These are phyloP conservation scores for Gnatocerus cornutus DNA, from an alignment of 2,888 invertebrate species.

Conservation along the genomic window DNA sequence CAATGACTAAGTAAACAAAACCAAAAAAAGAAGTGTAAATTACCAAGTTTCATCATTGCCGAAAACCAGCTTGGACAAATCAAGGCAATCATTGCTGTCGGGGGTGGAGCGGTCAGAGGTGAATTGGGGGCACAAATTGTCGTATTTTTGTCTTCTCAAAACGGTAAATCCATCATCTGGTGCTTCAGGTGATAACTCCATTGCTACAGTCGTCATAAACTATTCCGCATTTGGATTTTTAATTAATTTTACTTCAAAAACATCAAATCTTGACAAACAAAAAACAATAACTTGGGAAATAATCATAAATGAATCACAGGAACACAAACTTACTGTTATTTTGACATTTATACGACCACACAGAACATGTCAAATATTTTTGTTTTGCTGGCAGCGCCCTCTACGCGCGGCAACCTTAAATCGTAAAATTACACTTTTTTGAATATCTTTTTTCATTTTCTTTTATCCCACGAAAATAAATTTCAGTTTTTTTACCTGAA, in stretches of 20 bases:
- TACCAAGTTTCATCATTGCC: slow-evolving; percentile 77
- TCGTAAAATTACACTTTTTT: no score
- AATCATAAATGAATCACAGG: slow-evolving; percentile 24
- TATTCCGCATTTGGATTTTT: slow-evolving; percentile 14
- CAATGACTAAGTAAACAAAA: background rate
- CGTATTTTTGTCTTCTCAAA: slow-evolving; percentile 11
- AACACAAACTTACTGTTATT: slow-evolving; percentile 40
- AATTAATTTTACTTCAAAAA: slow-evolving; percentile 1
- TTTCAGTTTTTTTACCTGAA: no score
- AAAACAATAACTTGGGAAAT: slow-evolving; percentile 26
- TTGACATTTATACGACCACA: slow-evolving; percentile 26
- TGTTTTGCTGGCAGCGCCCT: background rate
- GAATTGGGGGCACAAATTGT: slow-evolving; percentile 12
- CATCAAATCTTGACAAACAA: slow-evolving; percentile 20
- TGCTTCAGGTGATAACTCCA: slow-evolving; percentile 37
- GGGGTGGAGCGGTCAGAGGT: slow-evolving; percentile 10
- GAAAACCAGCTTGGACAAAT: slow-evolving; percentile 75
- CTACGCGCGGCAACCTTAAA: background rate
- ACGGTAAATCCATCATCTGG: slow-evolving; percentile 18
- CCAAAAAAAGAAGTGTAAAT: slow-evolving; percentile 50
- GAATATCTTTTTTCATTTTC: no score
- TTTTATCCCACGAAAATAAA: no score
- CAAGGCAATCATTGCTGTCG: slow-evolving; percentile 65
- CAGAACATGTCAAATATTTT: slow-evolving; percentile 8
- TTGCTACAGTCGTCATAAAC: background rate